A percentile compares a stretch with the other conserved stretches of the same genome.
Evolutionary conservation across 2,113 vertebrate species (phyloP).

Genomic region (Microcebus griseorufus): DNA sequence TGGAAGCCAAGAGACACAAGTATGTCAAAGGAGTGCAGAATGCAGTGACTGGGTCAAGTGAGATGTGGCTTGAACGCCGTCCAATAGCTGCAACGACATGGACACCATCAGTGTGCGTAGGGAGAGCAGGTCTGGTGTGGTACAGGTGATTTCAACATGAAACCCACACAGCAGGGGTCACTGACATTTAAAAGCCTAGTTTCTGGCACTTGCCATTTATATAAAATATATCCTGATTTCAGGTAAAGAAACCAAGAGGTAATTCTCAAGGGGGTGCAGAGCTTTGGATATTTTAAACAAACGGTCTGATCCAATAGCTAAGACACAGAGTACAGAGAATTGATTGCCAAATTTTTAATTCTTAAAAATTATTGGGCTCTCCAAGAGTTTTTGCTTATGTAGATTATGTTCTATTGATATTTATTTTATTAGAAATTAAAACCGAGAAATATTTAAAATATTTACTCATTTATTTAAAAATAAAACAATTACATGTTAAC

Average conservation of each 20-base stretch:
- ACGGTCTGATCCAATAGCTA: background rate
- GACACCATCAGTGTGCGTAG: background rate
- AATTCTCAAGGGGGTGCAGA: background rate
- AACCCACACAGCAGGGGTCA: background rate
- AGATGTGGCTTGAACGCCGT: no score
- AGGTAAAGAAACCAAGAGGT: background rate
- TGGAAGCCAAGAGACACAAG: background rate
- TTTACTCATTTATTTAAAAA: background rate
- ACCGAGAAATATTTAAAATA: background rate
- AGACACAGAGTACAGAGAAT: background rate
- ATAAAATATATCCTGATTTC: background rate
- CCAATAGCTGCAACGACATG: no score
- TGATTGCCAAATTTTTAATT: slow-evolving; percentile 8
- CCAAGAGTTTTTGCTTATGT: background rate
- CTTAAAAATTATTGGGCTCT: background rate
- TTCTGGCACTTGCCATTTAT: background rate
- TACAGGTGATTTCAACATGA: background rate
- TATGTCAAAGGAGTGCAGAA: background rate
- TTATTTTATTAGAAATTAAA: slow-evolving; percentile 10
- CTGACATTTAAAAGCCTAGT: background rate
- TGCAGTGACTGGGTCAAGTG: background rate
- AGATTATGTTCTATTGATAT: background rate
- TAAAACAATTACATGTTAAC: background rate
- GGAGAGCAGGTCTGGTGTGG: background rate
- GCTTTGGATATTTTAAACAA: background rate